These are phyloP conservation scores for Meleagris gallopavo DNA, from an alignment of 2,113 vertebrate genomes.

Conservation along the genomic window DNA sequence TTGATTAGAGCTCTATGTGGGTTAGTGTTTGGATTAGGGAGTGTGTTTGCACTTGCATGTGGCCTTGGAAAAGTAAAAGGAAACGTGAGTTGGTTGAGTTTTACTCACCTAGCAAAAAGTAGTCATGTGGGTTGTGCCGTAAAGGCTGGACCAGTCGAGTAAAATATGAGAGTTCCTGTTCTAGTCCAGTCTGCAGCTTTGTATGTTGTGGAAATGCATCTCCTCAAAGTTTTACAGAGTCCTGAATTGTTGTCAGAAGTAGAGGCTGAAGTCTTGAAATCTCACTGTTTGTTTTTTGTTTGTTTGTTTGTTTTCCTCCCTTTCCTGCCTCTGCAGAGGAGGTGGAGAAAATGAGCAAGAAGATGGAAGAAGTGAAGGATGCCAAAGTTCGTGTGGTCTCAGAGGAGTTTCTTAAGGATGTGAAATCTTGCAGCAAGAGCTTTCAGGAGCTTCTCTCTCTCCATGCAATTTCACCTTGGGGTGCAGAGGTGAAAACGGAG, in stretches of 20 bases:
- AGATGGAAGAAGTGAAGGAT: conserved; percentile 94
- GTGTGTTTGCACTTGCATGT: background rate
- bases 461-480: conserved; percentile 91
- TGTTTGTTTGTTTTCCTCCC: background rate
- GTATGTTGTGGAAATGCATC: background rate
- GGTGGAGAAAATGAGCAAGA: conserved; percentile 95
- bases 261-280: background rate
- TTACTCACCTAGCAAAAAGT: background rate
- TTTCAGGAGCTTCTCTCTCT: conserved; percentile 88
- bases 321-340: conserved; percentile 84
- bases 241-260: background rate
- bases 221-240: background rate
- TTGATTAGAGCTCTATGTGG: background rate
- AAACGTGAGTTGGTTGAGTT: background rate
- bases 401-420: conserved; percentile 88
- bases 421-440: conserved; percentile 84
- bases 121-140: background rate
- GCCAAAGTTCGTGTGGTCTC: conserved; percentile 90
- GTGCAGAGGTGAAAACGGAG: conserved; percentile 90
- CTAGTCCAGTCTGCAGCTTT: background rate
- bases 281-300: background rate
- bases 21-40: conserved; percentile 14
- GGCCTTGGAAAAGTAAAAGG: background rate
- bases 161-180: background rate
- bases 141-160: background rate